Evolutionary conservation across 2,888 invertebrate genomes (phyloP), one percentile per base, ranked within the genome.

Genomic region (Netelia virgata): DNA sequence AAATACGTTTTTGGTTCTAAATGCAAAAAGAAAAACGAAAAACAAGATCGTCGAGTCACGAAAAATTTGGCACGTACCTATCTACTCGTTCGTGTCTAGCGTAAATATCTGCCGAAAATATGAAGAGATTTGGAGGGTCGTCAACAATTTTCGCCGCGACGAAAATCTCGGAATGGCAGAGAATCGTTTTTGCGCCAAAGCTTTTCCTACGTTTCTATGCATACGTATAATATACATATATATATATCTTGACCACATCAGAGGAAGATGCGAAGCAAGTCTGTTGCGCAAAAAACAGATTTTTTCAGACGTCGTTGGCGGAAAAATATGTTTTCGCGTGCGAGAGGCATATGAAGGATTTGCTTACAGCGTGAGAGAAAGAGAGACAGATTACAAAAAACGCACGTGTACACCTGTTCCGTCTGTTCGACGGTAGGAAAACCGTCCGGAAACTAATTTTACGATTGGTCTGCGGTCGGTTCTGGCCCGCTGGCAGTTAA

Each of bases 131-230:
- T 82, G 76, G 82, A 77, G 9, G 53, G 73, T 50, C 53, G 53
- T 82, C 72, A 82, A 77, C 66, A 57, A 82, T 82, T 66, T 53
- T 57, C 66, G 50, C 23, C 72, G 41, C 77, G 77, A 77, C 77
- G 68, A 73, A 77, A 73, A 82, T 82, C 77, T 82, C 43, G 70
- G 76, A 75, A 82, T 36, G 50, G 66, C 59, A 16, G 18, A 74
- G 18, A 50, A 47, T 9, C 16, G 47, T 28, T n/a, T 28, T 28
- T 41, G 64, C 57, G 70, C 59, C 72, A 47, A 73, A 57, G 43
- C 53, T 73, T 64, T 64, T 18, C 28, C 50, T 20, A 14, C 20
- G 47, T 28, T 23, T 57, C 66, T 55, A 18, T 41, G 47, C 11
- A 8, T 9, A 9, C 59, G 18, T 23, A 66, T 23, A 57, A 59